Conservation (phyloP, 2,888 invertebrate species). For the Eristalis tenax region DNA sequence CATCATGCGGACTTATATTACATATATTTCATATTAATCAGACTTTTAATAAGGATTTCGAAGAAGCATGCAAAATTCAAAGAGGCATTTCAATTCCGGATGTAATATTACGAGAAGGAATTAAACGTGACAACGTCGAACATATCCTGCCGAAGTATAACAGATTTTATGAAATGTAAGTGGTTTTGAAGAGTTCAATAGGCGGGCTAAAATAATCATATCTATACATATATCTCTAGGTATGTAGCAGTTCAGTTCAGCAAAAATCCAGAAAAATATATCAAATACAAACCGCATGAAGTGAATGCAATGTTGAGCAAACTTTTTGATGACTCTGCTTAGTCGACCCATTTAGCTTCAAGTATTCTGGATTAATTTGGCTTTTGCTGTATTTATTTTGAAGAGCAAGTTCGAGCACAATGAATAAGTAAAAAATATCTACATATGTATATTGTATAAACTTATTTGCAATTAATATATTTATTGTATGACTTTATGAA, state of each 20-base stretch:
- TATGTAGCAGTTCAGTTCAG: slow-evolving; percentile 90
- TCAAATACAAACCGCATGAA: slow-evolving; percentile 93
- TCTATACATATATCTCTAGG: slow-evolving; percentile 80
- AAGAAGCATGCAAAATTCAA: slow-evolving; percentile 92
- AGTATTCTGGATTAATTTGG: background rate
- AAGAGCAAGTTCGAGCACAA: background rate
- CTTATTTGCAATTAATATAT: slow-evolving; percentile 18
- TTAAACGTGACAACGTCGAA: slow-evolving; percentile 95
- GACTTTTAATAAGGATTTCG: slow-evolving; percentile 98
- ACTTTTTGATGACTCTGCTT: slow-evolving; percentile 91
- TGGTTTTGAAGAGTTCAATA: slow-evolving; percentile 22
- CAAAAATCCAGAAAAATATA: slow-evolving; percentile 96
- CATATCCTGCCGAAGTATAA: slow-evolving; percentile 93
- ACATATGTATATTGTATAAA: slow-evolving; percentile 8
- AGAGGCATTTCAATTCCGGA: slow-evolving; percentile 96
- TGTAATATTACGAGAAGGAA: slow-evolving; percentile 91
- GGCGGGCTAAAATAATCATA: background rate
- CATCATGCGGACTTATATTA: background rate
- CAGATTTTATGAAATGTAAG: slow-evolving; percentile 88
- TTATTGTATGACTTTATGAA: slow-evolving; percentile 11
- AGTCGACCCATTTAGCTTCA: slow-evolving; percentile 33
- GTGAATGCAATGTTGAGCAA: slow-evolving; percentile 92
- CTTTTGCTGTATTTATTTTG: slow-evolving; percentile 13
- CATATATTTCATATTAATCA: slow-evolving; percentile 80
- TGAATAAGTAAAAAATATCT: background rate